These are phyloP conservation scores for Nansenia antarctica DNA, from an alignment of 2,113 vertebrate species.

Conservation along the genomic window DNA sequence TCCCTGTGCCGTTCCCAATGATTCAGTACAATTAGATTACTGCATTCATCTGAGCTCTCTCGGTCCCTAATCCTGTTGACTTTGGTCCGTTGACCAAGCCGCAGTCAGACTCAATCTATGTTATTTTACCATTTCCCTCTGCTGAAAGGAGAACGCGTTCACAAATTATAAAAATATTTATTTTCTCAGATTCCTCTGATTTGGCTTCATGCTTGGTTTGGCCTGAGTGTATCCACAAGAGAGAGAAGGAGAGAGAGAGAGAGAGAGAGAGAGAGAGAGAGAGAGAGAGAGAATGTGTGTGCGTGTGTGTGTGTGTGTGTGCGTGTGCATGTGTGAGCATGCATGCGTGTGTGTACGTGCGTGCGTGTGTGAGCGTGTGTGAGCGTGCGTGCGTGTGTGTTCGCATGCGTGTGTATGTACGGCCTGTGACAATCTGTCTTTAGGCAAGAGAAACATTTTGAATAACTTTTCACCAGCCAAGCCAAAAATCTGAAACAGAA, in stretches of 20 bases:
- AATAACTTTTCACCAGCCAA: too few relatives aligned
- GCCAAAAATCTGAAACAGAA: too few relatives aligned
- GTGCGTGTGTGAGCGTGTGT: neutral
- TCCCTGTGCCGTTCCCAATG: slow-evolving; percentile 30
- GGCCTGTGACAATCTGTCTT: too few relatives aligned
- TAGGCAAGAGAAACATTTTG: too few relatives aligned
- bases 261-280: too few relatives aligned
- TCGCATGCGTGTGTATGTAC: neutral
- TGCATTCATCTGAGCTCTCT: slow-evolving; percentile 29
- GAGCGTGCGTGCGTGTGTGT: neutral
- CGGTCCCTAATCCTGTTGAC: slow-evolving; percentile 37
- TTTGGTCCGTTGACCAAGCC: slow-evolving; percentile 33
- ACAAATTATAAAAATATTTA: slow-evolving; percentile 44
- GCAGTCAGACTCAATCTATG: slow-evolving; percentile 41
- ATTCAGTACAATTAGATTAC: slow-evolving; percentile 37
- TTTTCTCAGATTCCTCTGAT: slow-evolving; percentile 30
- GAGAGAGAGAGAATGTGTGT: too few relatives aligned
- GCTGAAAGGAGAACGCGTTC: slow-evolving; percentile 27
- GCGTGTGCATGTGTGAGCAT: too few relatives aligned
- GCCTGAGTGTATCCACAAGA: slow-evolving; percentile 8
- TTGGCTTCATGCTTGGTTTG: slow-evolving; percentile 13
- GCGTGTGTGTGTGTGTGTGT: neutral
- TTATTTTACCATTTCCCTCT: slow-evolving; percentile 18
- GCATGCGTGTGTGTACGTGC: neutral
- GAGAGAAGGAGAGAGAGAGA: too few relatives aligned